Conservation (phyloP, 1,140 invertebrate species). For the Trichonephila clavata region DNA sequence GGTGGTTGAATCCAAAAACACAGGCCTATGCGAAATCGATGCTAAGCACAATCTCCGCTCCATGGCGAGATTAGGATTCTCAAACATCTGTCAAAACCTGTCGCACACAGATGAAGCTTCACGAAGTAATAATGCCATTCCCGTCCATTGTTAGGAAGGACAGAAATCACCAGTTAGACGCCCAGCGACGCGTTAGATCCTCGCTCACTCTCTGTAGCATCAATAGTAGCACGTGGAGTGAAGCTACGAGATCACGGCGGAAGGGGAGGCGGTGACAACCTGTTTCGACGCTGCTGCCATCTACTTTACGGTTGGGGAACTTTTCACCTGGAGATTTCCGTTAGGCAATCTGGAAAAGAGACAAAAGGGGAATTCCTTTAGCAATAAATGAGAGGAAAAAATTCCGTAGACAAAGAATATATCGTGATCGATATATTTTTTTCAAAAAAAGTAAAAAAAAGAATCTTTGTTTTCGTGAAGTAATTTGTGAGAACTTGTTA, state of each 20-base stretch:
- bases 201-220: background rate
- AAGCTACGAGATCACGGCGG: background rate
- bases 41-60: background rate
- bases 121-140: background rate
- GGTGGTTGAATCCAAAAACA: conserved; percentile 9
- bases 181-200: background rate
- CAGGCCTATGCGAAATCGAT: background rate
- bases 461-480: background rate
- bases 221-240: conserved; percentile 51
- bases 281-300: conserved; percentile 40
- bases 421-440: background rate
- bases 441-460: background rate
- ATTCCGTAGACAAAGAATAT: background rate
- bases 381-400: background rate
- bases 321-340: background rate
- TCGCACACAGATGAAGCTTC: background rate
- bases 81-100: background rate
- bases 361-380: background rate
- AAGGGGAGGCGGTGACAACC: conserved; percentile 14
- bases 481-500: too few relatives aligned
- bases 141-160: background rate
- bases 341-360: background rate
- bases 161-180: background rate
- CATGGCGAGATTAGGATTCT: background rate
- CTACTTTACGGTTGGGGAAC: background rate